phyloP scores from a whole-genome alignment of 2,797 vertebrate species.

The Danio jaintianensis region DNA sequence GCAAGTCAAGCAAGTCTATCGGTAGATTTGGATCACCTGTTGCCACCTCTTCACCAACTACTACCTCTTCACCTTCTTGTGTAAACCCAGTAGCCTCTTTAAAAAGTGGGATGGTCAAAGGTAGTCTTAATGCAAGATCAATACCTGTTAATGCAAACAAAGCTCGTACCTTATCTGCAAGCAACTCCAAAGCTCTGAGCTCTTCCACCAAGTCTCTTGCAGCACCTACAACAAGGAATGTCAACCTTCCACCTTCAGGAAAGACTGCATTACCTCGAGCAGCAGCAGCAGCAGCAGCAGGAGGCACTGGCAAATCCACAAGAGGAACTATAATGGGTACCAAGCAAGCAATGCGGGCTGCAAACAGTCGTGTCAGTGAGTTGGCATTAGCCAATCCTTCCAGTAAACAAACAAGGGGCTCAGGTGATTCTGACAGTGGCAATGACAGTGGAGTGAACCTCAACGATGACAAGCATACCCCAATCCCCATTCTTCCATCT shows the following conservation, averaged over 20 bases:
- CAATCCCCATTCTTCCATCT: slow-evolving; percentile 85
- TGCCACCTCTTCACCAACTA: slow-evolving; percentile 76
- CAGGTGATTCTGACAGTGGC: slow-evolving; percentile 90
- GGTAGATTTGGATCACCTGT: slow-evolving; percentile 88
- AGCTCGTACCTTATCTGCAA: slow-evolving; percentile 82
- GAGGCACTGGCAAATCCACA: slow-evolving; percentile 79
- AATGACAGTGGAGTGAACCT: slow-evolving; percentile 92
- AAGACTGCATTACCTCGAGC: slow-evolving; percentile 79
- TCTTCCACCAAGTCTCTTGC: slow-evolving; percentile 86
- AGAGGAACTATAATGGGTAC: slow-evolving; percentile 97
- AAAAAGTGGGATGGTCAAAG: slow-evolving; percentile 84
- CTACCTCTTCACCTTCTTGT: slow-evolving; percentile 78
- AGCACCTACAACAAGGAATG: slow-evolving; percentile 76
- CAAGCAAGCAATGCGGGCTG: slow-evolving; percentile 93
- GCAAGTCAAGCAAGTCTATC: slow-evolving; percentile 83
- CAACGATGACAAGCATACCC: slow-evolving; percentile 75
- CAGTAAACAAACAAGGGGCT: slow-evolving; percentile 83
- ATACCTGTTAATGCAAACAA: slow-evolving; percentile 80
- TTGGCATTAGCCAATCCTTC: slow-evolving; percentile 82
- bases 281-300: slow-evolving; percentile 68
- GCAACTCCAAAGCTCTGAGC: slow-evolving; percentile 85
- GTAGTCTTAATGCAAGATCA: slow-evolving; percentile 77
- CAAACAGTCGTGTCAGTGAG: slow-evolving; percentile 93
- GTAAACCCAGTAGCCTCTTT: slow-evolving; percentile 61
- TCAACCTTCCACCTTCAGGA: slow-evolving; percentile 80